A percentile compares a stretch with the other conserved stretches of the same genome.
These are phyloP conservation scores for Chrysopilus asiliformis DNA, from an alignment of 2,888 invertebrate species.

Conservation along the genomic window DNA sequence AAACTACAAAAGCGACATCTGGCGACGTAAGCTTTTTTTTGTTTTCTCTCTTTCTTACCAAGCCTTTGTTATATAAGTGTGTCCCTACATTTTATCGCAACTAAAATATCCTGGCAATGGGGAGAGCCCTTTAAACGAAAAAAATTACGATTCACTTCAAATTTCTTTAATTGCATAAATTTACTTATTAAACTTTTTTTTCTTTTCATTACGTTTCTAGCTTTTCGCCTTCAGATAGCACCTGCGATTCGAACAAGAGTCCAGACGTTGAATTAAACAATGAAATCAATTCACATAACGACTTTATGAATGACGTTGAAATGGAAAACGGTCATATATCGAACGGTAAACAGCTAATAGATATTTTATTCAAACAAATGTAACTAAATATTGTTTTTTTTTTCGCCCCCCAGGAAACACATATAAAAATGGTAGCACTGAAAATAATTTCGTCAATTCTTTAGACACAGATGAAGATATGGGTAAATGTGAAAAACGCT, in stretches of 20 bases:
- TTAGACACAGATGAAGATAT: conserved; percentile 57
- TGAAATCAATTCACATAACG: conserved; percentile 20
- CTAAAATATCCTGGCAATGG: too few relatives aligned
- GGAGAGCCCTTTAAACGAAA: too few relatives aligned
- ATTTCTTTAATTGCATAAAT: too few relatives aligned
- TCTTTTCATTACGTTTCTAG: too few relatives aligned
- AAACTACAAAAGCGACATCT: too few relatives aligned
- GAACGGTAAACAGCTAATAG: conserved; percentile 29
- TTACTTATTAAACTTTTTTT: too few relatives aligned
- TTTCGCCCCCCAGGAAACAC: conserved; percentile 23
- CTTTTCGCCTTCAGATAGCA: conserved; percentile 20
- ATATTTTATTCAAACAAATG: too few relatives aligned
- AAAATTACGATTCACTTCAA: conserved; percentile 7
- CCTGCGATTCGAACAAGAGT: conserved; percentile 21
- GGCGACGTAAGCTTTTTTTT: too few relatives aligned
- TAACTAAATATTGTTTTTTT: conserved; percentile 5
- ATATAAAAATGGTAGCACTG: conserved; percentile 31
- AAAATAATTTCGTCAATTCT: conserved; percentile 38
- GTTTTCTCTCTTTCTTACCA: too few relatives aligned
- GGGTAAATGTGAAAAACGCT: conserved; percentile 44
- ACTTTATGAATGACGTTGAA: conserved; percentile 35
- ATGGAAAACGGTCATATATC: conserved; percentile 36
- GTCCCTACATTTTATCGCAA: too few relatives aligned
- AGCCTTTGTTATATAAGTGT: too few relatives aligned
- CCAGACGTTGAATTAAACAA: conserved; percentile 19